These are phyloP conservation scores for Ficedula albicollis DNA, from an alignment of 2,797 vertebrate genomes.

Conservation along the genomic window DNA sequence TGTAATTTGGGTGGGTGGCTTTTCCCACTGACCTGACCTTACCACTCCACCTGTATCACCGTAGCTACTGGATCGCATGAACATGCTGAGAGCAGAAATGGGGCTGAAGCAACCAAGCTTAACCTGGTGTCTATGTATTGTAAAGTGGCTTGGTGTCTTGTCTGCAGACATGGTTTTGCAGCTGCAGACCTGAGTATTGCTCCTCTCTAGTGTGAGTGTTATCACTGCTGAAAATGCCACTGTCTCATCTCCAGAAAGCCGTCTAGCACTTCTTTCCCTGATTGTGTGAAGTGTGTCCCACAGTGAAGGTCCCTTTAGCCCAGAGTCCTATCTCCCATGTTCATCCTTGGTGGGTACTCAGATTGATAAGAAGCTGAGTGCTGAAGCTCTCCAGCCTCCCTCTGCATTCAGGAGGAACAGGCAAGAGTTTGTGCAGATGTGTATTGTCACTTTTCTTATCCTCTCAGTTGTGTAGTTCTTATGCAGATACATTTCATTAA, in stretches of 20 bases:
- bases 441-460: not conserved
- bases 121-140: not conserved
- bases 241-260: not conserved
- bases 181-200: not conserved
- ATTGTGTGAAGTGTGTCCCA: fast-evolving
- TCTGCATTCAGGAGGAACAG: not conserved
- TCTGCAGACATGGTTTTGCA: not conserved
- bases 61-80: not conserved
- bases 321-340: not conserved
- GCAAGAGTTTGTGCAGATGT: not conserved
- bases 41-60: not conserved
- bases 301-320: not conserved
- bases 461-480: not conserved
- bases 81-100: not conserved
- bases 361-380: not conserved
- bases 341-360: not conserved
- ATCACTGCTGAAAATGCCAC: not conserved
- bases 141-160: not conserved
- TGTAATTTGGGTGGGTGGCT: not conserved
- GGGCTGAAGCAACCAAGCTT: not conserved
- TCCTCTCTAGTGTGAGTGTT: not conserved
- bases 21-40: not conserved
- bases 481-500: not conserved
- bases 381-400: not conserved
- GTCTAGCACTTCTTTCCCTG: not conserved